These are phyloP conservation scores for Synanthedon myopaeformis DNA, from an alignment of 2,888 invertebrate genomes.

Conservation along the genomic window DNA sequence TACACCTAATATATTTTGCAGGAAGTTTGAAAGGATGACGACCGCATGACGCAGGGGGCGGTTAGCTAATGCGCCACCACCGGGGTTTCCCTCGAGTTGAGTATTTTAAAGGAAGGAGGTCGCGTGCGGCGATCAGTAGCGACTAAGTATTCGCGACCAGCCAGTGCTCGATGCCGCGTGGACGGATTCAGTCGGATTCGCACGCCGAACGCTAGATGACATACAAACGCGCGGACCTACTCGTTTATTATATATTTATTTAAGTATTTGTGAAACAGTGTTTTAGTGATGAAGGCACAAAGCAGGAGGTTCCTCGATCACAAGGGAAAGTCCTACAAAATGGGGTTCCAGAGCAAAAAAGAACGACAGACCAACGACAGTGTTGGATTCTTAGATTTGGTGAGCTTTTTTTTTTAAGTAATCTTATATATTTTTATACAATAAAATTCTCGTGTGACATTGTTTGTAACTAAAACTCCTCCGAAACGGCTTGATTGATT, in stretches of 20 bases:
- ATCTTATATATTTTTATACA: not conserved
- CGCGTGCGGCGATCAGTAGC: not conserved
- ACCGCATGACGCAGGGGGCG: too few relatives aligned
- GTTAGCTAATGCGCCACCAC: not conserved
- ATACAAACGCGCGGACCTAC: not conserved
- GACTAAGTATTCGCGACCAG: not conserved
- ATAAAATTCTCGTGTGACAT: too few relatives aligned
- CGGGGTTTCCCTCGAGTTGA: not conserved
- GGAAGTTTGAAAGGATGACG: too few relatives aligned
- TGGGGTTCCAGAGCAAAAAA: constrained; percentile 6
- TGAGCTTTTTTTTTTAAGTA: not conserved
- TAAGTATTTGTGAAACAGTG: not conserved
- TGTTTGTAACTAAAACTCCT: too few relatives aligned
- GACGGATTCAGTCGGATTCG: not conserved
- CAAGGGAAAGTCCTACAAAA: constrained; percentile 22
- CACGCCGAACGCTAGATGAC: not conserved
- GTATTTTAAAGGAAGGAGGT: not conserved
- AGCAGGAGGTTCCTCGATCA: constrained; percentile 26
- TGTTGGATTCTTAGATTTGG: not conserved
- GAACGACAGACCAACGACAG: constrained; percentile 13
- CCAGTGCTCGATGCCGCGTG: not conserved
- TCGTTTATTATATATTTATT: not conserved
- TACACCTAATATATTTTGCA: too few relatives aligned
- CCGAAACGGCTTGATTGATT: too few relatives aligned
- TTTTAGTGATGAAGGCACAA: constrained; percentile 20